These are phyloP conservation scores for Diplolepis rosae DNA, from an alignment of 2,888 invertebrate genomes.

Conservation along the genomic window DNA sequence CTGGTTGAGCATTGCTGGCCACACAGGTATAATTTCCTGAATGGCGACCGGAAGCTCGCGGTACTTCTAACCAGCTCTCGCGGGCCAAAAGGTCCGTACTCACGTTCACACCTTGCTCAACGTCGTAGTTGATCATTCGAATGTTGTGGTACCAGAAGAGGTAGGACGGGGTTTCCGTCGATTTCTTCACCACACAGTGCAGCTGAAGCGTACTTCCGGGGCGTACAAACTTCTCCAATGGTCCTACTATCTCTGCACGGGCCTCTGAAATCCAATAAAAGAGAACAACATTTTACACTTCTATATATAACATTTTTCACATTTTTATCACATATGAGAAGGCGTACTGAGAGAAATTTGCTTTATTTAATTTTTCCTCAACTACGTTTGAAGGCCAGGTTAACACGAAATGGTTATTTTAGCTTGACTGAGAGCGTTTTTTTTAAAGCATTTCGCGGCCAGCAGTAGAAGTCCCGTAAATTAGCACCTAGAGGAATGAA, in stretches of 20 bases:
- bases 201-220: conserved; percentile 89
- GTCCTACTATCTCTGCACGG: conserved; percentile 89
- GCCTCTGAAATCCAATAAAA: conserved; percentile 80
- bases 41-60: conserved; percentile 80
- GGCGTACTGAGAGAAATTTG: too few species aligned
- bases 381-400: too few species aligned
- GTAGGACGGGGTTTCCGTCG: conserved; percentile 89
- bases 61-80: conserved; percentile 80
- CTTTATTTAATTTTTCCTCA: too few species aligned
- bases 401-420: too few species aligned
- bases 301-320: too few species aligned
- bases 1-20: conserved; percentile 91
- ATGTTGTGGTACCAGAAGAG: conserved; percentile 89
- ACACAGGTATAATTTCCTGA: conserved; percentile 93
- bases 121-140: conserved; percentile 94
- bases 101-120: conserved; percentile 89
- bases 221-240: conserved; percentile 89
- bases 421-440: too few species aligned
- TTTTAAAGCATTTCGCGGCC: too few species aligned
- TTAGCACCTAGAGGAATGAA: too few species aligned
- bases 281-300: background rate
- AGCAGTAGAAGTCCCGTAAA: too few species aligned
- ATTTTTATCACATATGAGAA: too few species aligned
- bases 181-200: conserved; percentile 88
- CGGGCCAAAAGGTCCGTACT: conserved; percentile 85